phyloP scores from a whole-genome alignment of 2,113 vertebrate species.

The Poeciliopsis retropinna region DNA sequence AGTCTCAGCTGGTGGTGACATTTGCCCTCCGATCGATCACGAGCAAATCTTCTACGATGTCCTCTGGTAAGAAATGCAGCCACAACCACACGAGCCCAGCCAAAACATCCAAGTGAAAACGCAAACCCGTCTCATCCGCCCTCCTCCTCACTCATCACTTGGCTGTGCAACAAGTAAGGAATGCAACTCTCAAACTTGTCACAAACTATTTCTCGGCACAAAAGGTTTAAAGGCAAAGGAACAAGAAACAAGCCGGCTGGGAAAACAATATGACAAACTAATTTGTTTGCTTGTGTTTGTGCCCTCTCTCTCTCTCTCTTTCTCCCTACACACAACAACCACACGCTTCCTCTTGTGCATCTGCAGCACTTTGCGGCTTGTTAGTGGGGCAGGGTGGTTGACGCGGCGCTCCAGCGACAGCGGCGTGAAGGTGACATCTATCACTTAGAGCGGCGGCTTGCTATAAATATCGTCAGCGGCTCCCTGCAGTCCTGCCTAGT shows the following conservation, averaged over 20 bases:
- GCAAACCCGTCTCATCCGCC: constrained; percentile 27
- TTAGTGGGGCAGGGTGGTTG: constrained; percentile 73
- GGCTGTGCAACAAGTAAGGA: neutral
- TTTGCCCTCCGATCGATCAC: constrained; percentile 2
- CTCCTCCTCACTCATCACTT: constrained; percentile 38
- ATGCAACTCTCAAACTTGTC: neutral
- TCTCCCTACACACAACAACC: constrained; percentile 17
- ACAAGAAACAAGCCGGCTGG: constrained; percentile 22
- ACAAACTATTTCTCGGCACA: constrained; percentile 32
- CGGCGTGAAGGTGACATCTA: constrained; percentile 82
- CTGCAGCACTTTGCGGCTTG: constrained; percentile 76
- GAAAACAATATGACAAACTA: constrained; percentile 35
- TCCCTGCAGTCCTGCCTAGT: constrained; percentile 72
- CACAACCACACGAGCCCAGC: constrained; percentile 1
- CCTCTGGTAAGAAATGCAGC: neutral
- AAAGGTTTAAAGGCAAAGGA: constrained; percentile 44
- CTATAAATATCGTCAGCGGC: constrained; percentile 80
- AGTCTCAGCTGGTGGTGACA: neutral
- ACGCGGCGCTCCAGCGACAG: constrained; percentile 67
- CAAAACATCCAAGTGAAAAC: constrained; percentile 27
- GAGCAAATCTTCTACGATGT: neutral
- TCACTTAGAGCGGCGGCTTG: constrained; percentile 75
- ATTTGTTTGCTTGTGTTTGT: constrained; percentile 26
- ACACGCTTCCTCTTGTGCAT: constrained; percentile 32
- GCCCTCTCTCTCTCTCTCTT: constrained; percentile 7